phyloP scores from a whole-genome alignment of 2,113 vertebrate genomes.

The Bettongia penicillata region DNA sequence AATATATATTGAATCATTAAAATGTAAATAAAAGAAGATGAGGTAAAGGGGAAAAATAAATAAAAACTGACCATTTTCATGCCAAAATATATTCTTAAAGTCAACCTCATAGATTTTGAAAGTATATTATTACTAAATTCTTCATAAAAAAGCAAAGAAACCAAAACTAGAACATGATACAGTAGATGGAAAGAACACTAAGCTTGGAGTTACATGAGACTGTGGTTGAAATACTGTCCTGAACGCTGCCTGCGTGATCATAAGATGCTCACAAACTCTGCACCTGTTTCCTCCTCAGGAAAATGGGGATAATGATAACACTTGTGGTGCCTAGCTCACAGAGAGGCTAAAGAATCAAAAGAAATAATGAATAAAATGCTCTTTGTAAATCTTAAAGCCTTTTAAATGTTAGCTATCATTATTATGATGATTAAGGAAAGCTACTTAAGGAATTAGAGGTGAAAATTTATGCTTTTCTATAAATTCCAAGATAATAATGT shows the following conservation, averaged over 20 bases:
- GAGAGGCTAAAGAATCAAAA: not conserved
- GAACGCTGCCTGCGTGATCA: not conserved
- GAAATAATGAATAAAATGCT: not conserved
- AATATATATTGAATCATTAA: not conserved
- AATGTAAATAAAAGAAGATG: not conserved
- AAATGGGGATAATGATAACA: not conserved
- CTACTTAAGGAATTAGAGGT: not conserved
- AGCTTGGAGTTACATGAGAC: not conserved
- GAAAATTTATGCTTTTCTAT: not conserved
- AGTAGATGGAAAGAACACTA: not conserved
- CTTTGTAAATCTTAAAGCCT: not conserved
- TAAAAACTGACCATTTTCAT: accelerated
- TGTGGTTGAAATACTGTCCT: not conserved
- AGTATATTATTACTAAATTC: slow-evolving; percentile 20
- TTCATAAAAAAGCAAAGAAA: slow-evolving; percentile 12
- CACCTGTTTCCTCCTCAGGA: not conserved
- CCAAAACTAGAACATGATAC: not conserved
- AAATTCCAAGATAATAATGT: not conserved
- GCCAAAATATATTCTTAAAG: not conserved
- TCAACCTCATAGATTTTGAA: slow-evolving; percentile 4
- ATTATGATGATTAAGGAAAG: not conserved
- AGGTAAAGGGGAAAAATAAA: accelerated
- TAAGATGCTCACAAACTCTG: not conserved
- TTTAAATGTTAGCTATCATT: not conserved
- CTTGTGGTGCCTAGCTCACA: not conserved